Base-by-base conservation (phyloP, 2,797 vertebrate species). In the Cyclura pinguis region DNA sequence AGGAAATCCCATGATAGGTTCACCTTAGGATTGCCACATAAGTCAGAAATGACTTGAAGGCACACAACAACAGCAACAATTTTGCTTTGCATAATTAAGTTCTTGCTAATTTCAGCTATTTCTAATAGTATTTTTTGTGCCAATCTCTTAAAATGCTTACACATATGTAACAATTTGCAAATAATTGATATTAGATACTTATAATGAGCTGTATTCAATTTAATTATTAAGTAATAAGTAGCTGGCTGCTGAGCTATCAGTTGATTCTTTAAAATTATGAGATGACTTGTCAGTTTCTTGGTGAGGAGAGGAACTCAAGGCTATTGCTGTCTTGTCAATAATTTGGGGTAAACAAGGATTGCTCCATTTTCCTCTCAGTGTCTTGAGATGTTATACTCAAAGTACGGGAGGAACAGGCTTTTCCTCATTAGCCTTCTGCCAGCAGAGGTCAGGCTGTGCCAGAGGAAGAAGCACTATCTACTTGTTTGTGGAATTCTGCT, bases 161-260 rank as follows among this genome's bases (percentile, higher is more conserved):
- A 14, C 57, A 59, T n/a, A 14, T 32, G 13, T 73, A 73, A 73
- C 69, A 73, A 13, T 73, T 73, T n/a, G 35, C 6, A 35, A 38
- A 38, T 8, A 74, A 14, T 38, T 74, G 73, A 16, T 74, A 38
- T 74, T 74, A 35, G 35, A 18, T 16, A 74, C 35, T 74, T 38
- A 18, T 16, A 35, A 74, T 38, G 35, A 74, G 35, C 73, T 74
- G 5, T 74, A 74, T 35, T 74, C 83, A 7, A 72, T 72, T 72
- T 72, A 29, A 72, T 74, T 74, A 4, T 67, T 94, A n/a, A 81
- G 85, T 91, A 95, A 20, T 74, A 38, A 89, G 12, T 52, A 10
- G 10, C 73, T 92, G 50, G 55, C 27, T 91, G 35, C 20, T 64
- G 22, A 42, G 64, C 13, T 24, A 67, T 27, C 59, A 67, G 35